Conservation (phyloP, 2,113 vertebrate genomes). For the Marmota flaviventris region DNA sequence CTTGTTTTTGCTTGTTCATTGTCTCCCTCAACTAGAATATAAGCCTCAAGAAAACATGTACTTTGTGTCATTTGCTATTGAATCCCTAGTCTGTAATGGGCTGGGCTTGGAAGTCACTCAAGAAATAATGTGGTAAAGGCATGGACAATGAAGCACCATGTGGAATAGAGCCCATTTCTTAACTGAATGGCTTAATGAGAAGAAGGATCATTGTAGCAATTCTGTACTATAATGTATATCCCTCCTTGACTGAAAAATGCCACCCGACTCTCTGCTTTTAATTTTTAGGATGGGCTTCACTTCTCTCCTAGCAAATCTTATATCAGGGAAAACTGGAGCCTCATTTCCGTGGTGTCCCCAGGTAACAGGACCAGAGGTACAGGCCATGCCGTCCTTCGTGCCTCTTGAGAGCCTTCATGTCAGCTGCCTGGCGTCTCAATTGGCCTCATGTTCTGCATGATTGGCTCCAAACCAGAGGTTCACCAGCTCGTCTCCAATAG, state of each 20-base stretch:
- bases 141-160: background rate
- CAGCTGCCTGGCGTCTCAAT: background rate
- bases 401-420: background rate
- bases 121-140: background rate
- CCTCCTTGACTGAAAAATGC: background rate
- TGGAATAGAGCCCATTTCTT: background rate
- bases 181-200: background rate
- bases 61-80: background rate
- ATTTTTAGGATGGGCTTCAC: background rate
- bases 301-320: background rate
- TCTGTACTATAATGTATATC: background rate
- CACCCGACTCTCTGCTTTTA: background rate
- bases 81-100: background rate
- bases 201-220: background rate
- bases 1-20: background rate
- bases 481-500: conserved; percentile 67
- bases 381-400: background rate
- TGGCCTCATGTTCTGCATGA: background rate
- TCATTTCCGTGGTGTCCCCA: background rate
- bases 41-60: background rate
- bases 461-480: conserved; percentile 44
- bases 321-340: background rate
- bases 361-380: background rate
- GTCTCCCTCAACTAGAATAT: background rate
- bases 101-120: background rate